Evolutionary conservation across 2,797 vertebrate species (phyloP).

Genomic region (Halcyon badia): DNA sequence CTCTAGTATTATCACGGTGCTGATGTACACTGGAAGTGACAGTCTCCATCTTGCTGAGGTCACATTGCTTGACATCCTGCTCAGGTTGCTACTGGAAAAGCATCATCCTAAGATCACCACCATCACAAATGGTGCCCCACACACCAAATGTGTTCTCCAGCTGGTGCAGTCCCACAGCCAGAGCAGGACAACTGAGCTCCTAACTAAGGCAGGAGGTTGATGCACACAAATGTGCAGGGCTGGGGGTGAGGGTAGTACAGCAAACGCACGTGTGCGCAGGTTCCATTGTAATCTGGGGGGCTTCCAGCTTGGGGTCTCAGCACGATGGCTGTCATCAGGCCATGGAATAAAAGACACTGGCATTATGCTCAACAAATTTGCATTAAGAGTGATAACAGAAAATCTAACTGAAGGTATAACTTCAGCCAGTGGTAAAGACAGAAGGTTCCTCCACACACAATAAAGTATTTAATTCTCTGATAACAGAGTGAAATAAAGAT

Average conservation of each 20-base stretch:
- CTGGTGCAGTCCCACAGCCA: neutral
- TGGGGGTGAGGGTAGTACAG: neutral
- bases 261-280: rapidly evolving
- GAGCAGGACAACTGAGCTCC: neutral
- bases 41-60: neutral
- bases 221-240: neutral
- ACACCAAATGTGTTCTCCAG: neutral
- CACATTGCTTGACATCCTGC: neutral
- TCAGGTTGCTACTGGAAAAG: neutral
- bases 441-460: neutral
- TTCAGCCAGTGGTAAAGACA: neutral
- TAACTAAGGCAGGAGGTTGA: rapidly evolving
- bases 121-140: rapidly evolving
- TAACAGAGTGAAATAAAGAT: neutral
- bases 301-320: neutral
- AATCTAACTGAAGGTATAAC: neutral
- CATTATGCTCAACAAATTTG: neutral
- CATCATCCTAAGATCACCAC: neutral
- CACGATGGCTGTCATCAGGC: neutral
- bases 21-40: neutral
- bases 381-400: neutral
- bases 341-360: rapidly evolving
- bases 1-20: rapidly evolving
- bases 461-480: neutral
- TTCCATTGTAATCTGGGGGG: rapidly evolving